Conservation (phyloP, 2,797 vertebrate species). For the Sardinella longiceps region DNA sequence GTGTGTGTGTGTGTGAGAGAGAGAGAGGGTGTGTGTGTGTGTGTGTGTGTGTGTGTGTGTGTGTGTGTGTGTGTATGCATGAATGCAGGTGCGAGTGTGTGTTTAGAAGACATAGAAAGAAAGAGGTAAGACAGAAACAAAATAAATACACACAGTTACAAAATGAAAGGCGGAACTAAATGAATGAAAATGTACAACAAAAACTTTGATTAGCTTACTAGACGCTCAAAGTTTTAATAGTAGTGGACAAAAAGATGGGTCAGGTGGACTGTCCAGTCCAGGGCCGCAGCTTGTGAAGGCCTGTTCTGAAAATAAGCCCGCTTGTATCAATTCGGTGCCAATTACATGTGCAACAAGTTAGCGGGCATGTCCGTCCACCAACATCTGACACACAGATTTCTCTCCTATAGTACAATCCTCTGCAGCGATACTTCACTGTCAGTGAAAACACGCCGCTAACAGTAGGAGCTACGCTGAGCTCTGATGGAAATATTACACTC, state of each 20-base stretch:
- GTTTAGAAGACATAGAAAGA: not conserved
- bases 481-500: not conserved
- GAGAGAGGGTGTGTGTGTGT: not conserved
- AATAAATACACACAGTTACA: not conserved
- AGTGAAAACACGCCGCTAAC: not conserved
- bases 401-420: not conserved
- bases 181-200: not conserved
- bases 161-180: not conserved
- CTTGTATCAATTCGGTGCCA: not conserved
- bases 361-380: not conserved
- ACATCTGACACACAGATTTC: conserved; percentile 16
- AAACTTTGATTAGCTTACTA: too few species aligned
- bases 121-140: not conserved
- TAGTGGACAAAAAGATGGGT: not conserved
- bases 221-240: not conserved
- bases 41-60: not conserved
- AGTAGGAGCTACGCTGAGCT: not conserved
- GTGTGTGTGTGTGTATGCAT: not conserved
- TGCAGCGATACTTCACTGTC: not conserved
- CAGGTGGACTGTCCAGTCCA: not conserved
- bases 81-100: too few species aligned
- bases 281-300: not conserved
- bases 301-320: not conserved
- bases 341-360: conserved; percentile 20
- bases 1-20: not conserved